Conservation (phyloP, 2,113 vertebrate species). For the Pterocles burchelli region DNA sequence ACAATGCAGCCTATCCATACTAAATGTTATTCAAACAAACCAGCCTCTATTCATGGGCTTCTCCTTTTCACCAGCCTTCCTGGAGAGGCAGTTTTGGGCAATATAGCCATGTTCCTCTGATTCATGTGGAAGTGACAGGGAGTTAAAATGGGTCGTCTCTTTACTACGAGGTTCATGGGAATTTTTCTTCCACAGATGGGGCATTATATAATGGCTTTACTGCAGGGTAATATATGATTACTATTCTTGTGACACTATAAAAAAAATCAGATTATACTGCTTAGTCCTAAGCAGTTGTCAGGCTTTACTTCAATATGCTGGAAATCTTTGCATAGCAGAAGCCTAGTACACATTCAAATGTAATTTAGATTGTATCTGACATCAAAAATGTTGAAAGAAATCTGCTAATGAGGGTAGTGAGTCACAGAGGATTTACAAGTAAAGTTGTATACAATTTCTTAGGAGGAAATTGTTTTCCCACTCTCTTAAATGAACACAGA, state of each 20-base stretch:
- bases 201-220: slow-evolving; percentile 20
- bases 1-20: background rate
- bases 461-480: background rate
- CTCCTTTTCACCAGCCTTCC: background rate
- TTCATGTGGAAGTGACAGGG: background rate
- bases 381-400: background rate
- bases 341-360: background rate
- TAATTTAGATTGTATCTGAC: background rate
- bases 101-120: background rate
- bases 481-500: background rate
- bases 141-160: background rate
- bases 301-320: background rate
- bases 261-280: background rate
- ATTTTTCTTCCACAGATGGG: background rate
- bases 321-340: slow-evolving; percentile 6
- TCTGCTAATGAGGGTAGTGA: background rate
- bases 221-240: background rate
- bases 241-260: background rate
- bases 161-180: background rate
- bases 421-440: background rate
- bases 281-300: slow-evolving; percentile 21
- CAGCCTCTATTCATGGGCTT: background rate
- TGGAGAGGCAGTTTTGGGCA: background rate
- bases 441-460: background rate
- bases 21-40: background rate